Evolutionary conservation across 1,140 invertebrate species (phyloP).

Genomic region (Rhynchophorus ferrugineus): DNA sequence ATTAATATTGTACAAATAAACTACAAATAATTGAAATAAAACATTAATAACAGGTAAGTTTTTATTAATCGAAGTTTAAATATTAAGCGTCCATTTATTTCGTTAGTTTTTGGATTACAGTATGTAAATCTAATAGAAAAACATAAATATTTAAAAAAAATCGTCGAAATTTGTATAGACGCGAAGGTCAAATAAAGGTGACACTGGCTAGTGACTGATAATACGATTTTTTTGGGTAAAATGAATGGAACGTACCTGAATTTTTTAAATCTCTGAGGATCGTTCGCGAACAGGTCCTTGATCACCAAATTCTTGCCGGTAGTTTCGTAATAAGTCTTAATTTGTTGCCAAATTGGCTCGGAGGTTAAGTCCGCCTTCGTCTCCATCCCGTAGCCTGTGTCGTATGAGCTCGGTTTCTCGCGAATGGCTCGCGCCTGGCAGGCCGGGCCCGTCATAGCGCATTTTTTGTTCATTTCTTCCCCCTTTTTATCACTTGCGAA

Average conservation of each 20-base stretch:
- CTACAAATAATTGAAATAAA: too few relatives aligned
- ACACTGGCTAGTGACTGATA: background rate
- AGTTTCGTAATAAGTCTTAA: slow-evolving; percentile 62
- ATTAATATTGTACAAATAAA: too few relatives aligned
- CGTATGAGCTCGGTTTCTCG: background rate
- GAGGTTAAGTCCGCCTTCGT: slow-evolving; percentile 44
- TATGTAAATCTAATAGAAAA: slow-evolving; percentile 57
- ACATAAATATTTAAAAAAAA: slow-evolving; percentile 1
- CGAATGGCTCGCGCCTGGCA: slow-evolving; percentile 18
- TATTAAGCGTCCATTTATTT: too few relatives aligned
- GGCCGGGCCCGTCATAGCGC: slow-evolving; percentile 12
- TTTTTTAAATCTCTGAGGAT: slow-evolving; percentile 70
- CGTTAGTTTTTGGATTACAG: slow-evolving; percentile 71
- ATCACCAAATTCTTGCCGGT: slow-evolving; percentile 68
- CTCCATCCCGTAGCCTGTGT: slow-evolving; percentile 21
- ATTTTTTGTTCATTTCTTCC: slow-evolving; percentile 13
- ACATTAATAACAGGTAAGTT: too few relatives aligned
- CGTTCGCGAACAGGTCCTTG: slow-evolving; percentile 64
- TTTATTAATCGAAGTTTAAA: too few relatives aligned
- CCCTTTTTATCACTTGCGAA: slow-evolving; percentile 1
- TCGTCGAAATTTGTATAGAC: background rate
- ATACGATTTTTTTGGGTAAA: background rate
- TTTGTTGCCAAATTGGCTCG: slow-evolving; percentile 61
- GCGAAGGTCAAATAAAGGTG: slow-evolving; percentile 34
- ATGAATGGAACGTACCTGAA: slow-evolving; percentile 58